Evolutionary conservation across 2,888 invertebrate species (phyloP).

Genomic region (Brachypalpus laphriformis): DNA sequence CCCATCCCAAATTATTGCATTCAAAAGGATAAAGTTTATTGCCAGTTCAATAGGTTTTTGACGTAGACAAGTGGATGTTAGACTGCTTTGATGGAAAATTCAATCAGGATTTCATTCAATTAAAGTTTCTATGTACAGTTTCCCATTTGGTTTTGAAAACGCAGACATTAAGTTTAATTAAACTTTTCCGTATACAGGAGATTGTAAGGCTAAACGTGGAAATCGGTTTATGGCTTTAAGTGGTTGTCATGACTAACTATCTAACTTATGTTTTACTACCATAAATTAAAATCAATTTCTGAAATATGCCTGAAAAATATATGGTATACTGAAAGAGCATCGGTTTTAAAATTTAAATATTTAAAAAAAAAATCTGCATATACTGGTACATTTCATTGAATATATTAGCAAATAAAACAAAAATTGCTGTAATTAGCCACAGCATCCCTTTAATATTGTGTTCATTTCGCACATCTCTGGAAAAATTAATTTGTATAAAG

Average conservation of each 20-base stretch:
- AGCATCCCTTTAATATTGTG: background rate
- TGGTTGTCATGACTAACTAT: background rate
- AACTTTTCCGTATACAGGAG: background rate
- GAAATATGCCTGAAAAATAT: too few relatives aligned
- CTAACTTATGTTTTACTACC: too few relatives aligned
- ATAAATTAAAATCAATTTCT: too few relatives aligned
- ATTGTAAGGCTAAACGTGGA: background rate
- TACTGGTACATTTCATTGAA: too few relatives aligned
- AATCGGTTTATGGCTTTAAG: background rate
- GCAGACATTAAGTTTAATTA: constrained; percentile 9
- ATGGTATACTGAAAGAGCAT: too few relatives aligned
- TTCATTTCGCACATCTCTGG: background rate
- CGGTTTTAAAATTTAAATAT: too few relatives aligned
- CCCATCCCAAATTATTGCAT: constrained; percentile 13
- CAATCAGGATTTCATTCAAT: constrained; percentile 24
- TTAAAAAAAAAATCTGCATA: too few relatives aligned
- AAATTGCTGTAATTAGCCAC: background rate
- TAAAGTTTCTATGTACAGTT: constrained; percentile 5
- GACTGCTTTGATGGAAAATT: constrained; percentile 3
- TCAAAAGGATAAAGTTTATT: constrained; percentile 15
- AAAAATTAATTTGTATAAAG: background rate
- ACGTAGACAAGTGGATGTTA: background rate
- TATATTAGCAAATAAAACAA: too few relatives aligned
- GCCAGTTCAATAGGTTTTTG: constrained; percentile 13
- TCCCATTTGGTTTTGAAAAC: background rate